Base-by-base conservation (phyloP, 2,888 invertebrate genomes). In the Caradrina kadenii region DNA sequence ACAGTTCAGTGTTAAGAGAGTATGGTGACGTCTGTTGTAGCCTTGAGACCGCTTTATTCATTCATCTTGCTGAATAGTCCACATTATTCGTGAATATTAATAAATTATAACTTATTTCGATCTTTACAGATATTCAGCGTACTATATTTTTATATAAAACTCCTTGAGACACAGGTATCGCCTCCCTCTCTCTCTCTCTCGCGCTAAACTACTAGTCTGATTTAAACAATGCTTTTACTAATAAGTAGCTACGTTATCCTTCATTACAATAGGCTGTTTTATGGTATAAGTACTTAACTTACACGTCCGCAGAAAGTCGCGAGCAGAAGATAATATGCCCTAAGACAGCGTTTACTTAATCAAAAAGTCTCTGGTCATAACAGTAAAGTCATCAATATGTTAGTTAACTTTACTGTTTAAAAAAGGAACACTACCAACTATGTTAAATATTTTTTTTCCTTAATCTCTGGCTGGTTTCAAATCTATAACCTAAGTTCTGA, bases 11-110 rank as follows among this genome's bases (percentile, higher is more conserved):
- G 56, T 80, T 62, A 60, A 60, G 48, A 60, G 48, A 39, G 55
- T 53, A 48, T 52, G 26, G 52, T 78, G 78, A 71, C 78, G 78
- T 77, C 56, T 22, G 8, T 45, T 39, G 52, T 61, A 71, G 58
- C 78, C 78, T 78, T 81, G 78, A 71, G 77, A 61, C 21, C 8
- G 52, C 65, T 78, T 60, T 49, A 63, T 56, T 31, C 71, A 54
- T 64, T 11, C 35, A 56, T 76, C 58, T 62, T 76, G n/a, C 45
- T 45, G 69, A 76, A 80, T 60, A 56, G 26, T 19, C 17, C 21
- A 26, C 21, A 63, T 62, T 50, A 60, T 67, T 62, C n/a, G 22
- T 66, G 17, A 56, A 71, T 52, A 76, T 63, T 39, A 54, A 35
- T 45, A 45, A 45, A 45, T 4, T 45, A 17, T 15, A 45, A 15